A percentile compares a stretch with the other conserved stretches of the same genome.
These are phyloP conservation scores for Amorpha juglandis DNA, from an alignment of 2,888 invertebrate species.

Conservation along the genomic window DNA sequence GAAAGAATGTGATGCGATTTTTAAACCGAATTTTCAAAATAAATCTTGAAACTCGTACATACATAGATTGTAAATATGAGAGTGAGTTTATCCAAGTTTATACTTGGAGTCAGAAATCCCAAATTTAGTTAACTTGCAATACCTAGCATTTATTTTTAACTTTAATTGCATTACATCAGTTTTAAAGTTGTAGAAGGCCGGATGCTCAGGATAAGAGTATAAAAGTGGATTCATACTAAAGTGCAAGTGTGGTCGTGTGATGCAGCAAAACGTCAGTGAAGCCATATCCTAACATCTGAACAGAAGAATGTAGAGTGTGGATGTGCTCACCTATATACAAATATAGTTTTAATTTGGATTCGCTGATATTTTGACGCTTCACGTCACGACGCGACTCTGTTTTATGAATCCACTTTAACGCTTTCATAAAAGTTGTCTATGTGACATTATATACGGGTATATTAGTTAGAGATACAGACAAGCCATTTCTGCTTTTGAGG, in stretches of 20 bases:
- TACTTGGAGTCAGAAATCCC: background rate
- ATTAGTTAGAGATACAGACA: constrained; percentile 14
- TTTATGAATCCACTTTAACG: background rate
- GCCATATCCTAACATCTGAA: no score
- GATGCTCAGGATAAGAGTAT: no score
- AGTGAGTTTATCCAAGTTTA: background rate
- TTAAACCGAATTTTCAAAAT: background rate
- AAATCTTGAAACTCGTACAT: background rate
- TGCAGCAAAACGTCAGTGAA: no score
- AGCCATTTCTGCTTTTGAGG: constrained; percentile 19
- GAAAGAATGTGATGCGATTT: background rate
- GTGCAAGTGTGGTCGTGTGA: no score
- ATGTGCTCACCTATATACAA: no score
- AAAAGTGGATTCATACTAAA: no score
- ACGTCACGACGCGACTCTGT: no score
- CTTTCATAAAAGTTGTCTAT: background rate
- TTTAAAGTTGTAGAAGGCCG: no score
- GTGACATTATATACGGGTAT: constrained; percentile 24
- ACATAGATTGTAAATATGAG: constrained; percentile 1
- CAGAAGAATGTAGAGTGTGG: no score
- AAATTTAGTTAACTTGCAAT: background rate
- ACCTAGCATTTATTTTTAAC: constrained; percentile 5
- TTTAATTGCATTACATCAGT: constrained; percentile 13
- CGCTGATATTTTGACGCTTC: no score
- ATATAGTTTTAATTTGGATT: no score